Base-by-base conservation (phyloP, 2,113 vertebrate genomes). In the Toxostoma redivivum region DNA sequence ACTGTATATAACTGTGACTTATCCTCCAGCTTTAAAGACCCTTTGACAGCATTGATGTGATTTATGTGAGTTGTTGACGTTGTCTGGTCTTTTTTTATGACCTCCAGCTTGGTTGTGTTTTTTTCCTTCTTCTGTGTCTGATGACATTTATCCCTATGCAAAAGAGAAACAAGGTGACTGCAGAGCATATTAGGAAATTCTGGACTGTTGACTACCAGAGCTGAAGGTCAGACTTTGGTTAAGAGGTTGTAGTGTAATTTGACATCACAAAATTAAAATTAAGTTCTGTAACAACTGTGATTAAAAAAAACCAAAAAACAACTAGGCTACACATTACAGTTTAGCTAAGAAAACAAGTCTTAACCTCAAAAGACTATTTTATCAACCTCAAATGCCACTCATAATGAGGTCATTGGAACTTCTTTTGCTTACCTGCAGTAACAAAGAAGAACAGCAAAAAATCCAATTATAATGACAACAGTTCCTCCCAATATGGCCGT, bases 31-130 rank as follows among this genome's bases (percentile, higher is more conserved):
- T 97, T 98, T 74, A 98, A 56, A 33, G 95, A 70, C 7, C 87
- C 97, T 77, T 97, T 97, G 84, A 98, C 97, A 74, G 95, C 86
- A 40, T 25, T 95, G 22, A 98, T 96, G 45, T 97, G 97, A 82
- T 98, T 98, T 89, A 99, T 99, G 67, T 99, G 99, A 92, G 98
- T 98, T 78, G 99, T 99, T 92, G 99, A 99, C 3, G 99, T 99
- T 81, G 99, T 99, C 96, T 99, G 99, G 94, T 99, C 99, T 95
- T 98, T 99, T 86, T 99, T 99, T 64, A 99, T 97, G 44, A 98
- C 98, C 1, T 98, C 98, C 77, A 99, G 98, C 95, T 98, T 99
- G 33, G 99, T 98, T 82, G 98, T 97, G 73, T 93, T 98, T 30
- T 95, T 97, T 86, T 98, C 97, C 83, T 97, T 99, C 86, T 97